A percentile compares a stretch with the other conserved stretches of the same genome.
Conservation (phyloP, 2,888 invertebrate genomes). For the Meghimatium bilineatum region DNA sequence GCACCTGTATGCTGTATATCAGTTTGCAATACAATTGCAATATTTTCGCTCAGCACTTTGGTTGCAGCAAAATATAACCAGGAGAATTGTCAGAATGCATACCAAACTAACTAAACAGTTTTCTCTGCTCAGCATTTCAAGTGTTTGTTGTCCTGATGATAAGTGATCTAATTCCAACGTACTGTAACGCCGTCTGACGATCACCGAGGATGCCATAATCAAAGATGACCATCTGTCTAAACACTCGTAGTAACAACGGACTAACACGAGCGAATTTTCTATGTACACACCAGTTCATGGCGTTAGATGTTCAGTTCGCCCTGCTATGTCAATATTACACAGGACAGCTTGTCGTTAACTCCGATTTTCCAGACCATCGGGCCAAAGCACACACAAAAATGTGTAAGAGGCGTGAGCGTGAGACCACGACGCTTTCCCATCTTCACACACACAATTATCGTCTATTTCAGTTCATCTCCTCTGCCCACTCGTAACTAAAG, state of each 20-base stretch:
- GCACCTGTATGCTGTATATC: too few species aligned
- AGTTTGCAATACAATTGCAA: too few species aligned
- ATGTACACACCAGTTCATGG: slow-evolving; percentile 8
- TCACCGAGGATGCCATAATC: not conserved
- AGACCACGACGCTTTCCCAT: not conserved
- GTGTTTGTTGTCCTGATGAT: not conserved
- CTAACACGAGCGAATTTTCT: not conserved
- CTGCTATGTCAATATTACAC: slow-evolving; percentile 6
- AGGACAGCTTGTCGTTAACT: not conserved
- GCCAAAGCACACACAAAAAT: not conserved
- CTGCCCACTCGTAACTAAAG: not conserved
- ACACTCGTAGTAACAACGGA: not conserved
- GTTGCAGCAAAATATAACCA: too few species aligned
- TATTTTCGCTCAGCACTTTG: too few species aligned
- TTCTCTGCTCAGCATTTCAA: not conserved
- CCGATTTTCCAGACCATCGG: not conserved
- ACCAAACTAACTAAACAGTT: too few species aligned
- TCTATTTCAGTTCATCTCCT: not conserved
- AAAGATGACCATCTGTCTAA: not conserved
- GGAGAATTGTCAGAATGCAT: too few species aligned
- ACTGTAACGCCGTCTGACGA: not conserved
- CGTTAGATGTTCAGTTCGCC: slow-evolving; percentile 13
- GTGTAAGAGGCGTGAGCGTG: not conserved
- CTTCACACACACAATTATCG: slow-evolving; percentile 7
- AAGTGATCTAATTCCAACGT: not conserved